Percentiles rank a stretch among this genome's conserved stretches.
phyloP scores from a whole-genome alignment of 2,797 vertebrate genomes.

The Thaleichthys pacificus region DNA sequence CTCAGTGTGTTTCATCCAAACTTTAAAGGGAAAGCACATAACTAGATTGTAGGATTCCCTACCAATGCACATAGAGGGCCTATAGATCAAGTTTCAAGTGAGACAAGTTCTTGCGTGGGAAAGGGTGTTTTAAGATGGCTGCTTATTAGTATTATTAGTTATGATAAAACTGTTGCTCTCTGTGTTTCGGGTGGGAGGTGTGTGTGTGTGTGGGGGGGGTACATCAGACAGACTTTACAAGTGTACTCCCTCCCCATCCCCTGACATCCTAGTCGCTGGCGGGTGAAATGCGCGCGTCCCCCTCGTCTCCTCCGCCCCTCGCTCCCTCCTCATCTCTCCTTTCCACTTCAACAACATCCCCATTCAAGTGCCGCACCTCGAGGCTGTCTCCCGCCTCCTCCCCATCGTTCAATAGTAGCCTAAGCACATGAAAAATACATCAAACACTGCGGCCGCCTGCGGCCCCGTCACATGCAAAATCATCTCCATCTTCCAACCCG shows the following conservation, averaged over 20 bases:
- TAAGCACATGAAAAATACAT: constrained; percentile 83
- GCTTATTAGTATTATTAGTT: constrained; percentile 30
- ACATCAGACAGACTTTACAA: constrained; percentile 78
- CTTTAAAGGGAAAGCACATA: constrained; percentile 1
- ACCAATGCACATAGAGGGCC: neutral
- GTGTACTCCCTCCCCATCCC: constrained; percentile 65
- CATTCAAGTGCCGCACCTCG: constrained; percentile 76
- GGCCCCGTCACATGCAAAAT: constrained; percentile 75
- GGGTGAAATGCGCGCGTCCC: constrained; percentile 49
- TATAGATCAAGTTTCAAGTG: neutral
- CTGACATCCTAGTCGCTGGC: constrained; percentile 73
- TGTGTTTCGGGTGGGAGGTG: constrained; percentile 29
- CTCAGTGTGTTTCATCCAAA: neutral
- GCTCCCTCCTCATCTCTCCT: constrained; percentile 18
- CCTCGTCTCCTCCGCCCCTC: constrained; percentile 7
- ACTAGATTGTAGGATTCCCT: neutral
- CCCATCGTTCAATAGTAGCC: constrained; percentile 73
- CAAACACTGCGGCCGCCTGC: constrained; percentile 70
- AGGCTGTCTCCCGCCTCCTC: constrained; percentile 61
- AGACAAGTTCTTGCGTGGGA: constrained; percentile 26
- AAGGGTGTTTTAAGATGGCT: constrained; percentile 33
- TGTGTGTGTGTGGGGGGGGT: constrained; percentile 42
- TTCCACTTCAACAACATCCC: constrained; percentile 78
- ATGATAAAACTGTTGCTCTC: constrained; percentile 23
- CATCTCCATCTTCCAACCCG: constrained; percentile 65